phyloP scores from a whole-genome alignment of 92 coral and sea anemone species.

The Heteractis magnifica region DNA sequence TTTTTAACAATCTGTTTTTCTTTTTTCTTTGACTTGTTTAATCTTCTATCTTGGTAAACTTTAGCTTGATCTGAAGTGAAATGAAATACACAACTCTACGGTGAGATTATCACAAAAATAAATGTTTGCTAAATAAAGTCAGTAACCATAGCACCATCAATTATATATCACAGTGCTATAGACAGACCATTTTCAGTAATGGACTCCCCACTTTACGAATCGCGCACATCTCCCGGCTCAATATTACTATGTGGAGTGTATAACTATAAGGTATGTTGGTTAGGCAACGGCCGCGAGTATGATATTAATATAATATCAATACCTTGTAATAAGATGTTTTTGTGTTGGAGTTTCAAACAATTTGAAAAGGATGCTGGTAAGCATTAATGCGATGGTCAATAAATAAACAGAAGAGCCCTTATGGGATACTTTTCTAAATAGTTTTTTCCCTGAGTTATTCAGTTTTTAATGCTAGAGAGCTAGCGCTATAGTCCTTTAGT shows the following conservation, averaged over 20 bases:
- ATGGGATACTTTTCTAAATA: not conserved
- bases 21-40: not conserved
- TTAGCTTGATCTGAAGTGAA: not conserved
- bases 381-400: not conserved
- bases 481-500: no score
- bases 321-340: not conserved
- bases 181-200: not conserved
- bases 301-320: not conserved
- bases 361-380: not conserved
- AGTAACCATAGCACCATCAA: not conserved
- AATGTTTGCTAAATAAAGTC: not conserved
- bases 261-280: not conserved
- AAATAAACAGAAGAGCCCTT: not conserved
- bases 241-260: not conserved
- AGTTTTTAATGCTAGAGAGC: not conserved
- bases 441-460: not conserved
- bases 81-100: not conserved
- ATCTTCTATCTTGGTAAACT: not conserved
- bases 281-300: not conserved
- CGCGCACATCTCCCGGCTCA: not conserved
- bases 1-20: not conserved
- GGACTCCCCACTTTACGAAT: not conserved
- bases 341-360: not conserved
- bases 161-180: not conserved
- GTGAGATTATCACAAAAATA: not conserved